A percentile compares a stretch with the other conserved stretches of the same genome.
These are phyloP conservation scores for Cheilosia impressa DNA, from an alignment of 2,888 invertebrate genomes.

Conservation along the genomic window DNA sequence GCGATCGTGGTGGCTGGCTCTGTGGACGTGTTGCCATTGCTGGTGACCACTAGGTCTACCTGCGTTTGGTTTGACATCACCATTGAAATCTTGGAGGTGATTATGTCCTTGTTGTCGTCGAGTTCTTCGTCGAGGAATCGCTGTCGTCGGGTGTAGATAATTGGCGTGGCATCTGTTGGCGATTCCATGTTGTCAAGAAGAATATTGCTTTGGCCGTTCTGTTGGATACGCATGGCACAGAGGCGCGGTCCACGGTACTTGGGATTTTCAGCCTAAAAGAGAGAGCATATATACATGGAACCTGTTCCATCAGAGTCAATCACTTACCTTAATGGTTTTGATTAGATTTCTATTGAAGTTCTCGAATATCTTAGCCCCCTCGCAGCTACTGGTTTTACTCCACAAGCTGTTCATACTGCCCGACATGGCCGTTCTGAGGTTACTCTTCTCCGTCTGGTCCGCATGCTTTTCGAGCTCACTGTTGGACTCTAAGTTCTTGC, in stretches of 20 bases:
- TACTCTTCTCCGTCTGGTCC: conserved; percentile 71
- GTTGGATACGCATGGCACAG: conserved; percentile 90
- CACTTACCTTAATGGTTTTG: conserved; percentile 83
- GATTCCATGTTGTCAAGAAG: conserved; percentile 91
- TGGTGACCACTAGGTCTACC: conserved; percentile 55
- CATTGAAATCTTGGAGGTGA: conserved; percentile 80
- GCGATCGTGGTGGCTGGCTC: conserved; percentile 55
- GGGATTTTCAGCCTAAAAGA: conserved; percentile 83
- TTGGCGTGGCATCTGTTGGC: conserved; percentile 86
- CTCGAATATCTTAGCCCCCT: conserved; percentile 83
- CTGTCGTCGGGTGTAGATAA: conserved; percentile 88
- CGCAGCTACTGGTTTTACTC: conserved; percentile 83
- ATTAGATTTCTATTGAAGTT: conserved; percentile 83
- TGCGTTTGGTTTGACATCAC: conserved; percentile 63
- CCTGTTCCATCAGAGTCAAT: neutral
- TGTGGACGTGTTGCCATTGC: conserved; percentile 46
- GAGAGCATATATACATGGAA: neutral
- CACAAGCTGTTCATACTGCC: conserved; percentile 83
- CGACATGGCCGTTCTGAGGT: conserved; percentile 78
- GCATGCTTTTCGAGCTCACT: conserved; percentile 77
- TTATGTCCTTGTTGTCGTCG: conserved; percentile 83
- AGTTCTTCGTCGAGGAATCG: conserved; percentile 83
- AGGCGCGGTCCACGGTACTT: conserved; percentile 87
- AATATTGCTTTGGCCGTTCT: conserved; percentile 91
- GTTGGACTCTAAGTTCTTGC: conserved; percentile 54